phyloP scores from a whole-genome alignment of 2,888 invertebrate species.

The Stenichneumon culpator region DNA sequence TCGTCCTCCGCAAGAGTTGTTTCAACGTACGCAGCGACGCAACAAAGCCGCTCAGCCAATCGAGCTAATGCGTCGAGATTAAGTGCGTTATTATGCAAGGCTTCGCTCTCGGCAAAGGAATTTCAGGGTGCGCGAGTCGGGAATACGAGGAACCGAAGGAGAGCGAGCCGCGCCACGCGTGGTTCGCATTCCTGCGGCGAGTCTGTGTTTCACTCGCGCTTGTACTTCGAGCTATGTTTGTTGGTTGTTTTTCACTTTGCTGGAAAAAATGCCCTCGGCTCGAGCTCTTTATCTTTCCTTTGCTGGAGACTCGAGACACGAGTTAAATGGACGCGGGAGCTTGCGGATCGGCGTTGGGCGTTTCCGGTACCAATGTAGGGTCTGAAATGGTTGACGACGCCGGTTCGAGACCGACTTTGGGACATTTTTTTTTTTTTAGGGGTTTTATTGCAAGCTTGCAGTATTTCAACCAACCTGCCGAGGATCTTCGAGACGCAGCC shows the following conservation, averaged over 20 bases:
- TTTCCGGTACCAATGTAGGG: too few relatives aligned
- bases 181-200: conserved; percentile 73
- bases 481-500: conserved; percentile 99
- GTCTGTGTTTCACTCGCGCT: conserved; percentile 51
- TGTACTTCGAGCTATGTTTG: conserved; percentile 1
- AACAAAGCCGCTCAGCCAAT: conserved; percentile 70
- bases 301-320: background rate
- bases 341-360: too few relatives aligned
- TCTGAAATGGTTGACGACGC: too few relatives aligned
- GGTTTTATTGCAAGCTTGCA: conserved; percentile 68
- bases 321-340: too few relatives aligned
- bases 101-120: conserved; percentile 68
- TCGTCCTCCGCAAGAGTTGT: background rate
- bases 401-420: too few relatives aligned
- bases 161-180: conserved; percentile 68
- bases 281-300: background rate
- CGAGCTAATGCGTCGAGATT: conserved; percentile 74
- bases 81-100: conserved; percentile 75
- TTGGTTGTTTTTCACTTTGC: background rate
- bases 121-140: conserved; percentile 60
- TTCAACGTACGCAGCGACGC: conserved; percentile 16
- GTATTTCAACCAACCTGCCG: conserved; percentile 92
- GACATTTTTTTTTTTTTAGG: background rate
- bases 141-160: conserved; percentile 62
- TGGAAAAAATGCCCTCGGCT: background rate